Percentiles rank a stretch among this genome's conserved stretches.
These are phyloP conservation scores for Caenorhabditis tropicalis DNA, from an alignment of 1,140 invertebrate species.

Conservation along the genomic window DNA sequence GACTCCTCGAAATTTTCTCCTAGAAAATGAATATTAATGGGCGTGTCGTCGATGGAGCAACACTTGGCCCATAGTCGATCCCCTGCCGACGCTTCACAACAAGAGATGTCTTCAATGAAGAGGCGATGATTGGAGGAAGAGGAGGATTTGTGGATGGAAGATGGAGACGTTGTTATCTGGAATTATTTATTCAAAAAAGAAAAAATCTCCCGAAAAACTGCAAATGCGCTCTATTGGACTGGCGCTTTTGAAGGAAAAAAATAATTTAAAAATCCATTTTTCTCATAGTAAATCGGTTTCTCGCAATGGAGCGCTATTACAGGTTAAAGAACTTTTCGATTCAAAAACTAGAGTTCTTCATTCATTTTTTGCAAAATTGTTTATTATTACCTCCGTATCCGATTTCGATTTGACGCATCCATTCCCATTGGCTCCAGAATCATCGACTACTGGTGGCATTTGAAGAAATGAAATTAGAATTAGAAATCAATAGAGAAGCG, in stretches of 20 bases:
- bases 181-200: background rate
- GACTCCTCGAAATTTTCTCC: background rate
- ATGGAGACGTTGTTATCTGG: background rate
- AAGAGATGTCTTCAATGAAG: background rate
- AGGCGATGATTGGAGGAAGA: background rate
- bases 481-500: background rate
- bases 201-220: too few relatives aligned
- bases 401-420: background rate
- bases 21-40: constrained; percentile 6
- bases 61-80: background rate
- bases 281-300: too few relatives aligned
- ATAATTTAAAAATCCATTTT: background rate
- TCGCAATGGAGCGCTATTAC: too few relatives aligned
- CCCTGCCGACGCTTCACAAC: background rate
- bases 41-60: too few relatives aligned
- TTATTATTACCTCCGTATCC: background rate
- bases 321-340: too few relatives aligned
- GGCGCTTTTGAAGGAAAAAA: background rate
- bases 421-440: background rate
- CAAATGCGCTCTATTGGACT: too few relatives aligned
- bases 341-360: too few relatives aligned
- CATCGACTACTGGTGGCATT: too few relatives aligned
- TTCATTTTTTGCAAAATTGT: too few relatives aligned
- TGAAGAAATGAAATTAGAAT: background rate
- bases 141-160: background rate